phyloP scores from a whole-genome alignment of 2,888 invertebrate genomes.

The Pammene fasciana region DNA sequence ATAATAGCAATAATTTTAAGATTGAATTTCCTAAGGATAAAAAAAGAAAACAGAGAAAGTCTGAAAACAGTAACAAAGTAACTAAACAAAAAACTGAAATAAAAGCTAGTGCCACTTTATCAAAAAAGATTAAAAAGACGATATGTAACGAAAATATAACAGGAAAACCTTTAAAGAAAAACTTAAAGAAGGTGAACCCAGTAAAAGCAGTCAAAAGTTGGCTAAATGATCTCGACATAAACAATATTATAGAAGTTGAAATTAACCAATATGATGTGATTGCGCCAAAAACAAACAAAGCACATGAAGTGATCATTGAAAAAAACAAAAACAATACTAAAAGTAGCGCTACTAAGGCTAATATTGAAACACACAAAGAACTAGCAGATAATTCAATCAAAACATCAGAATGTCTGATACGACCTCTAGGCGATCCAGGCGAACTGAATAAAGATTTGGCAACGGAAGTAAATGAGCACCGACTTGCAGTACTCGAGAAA shows the following conservation, averaged over 20 bases:
- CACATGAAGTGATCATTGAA: not conserved
- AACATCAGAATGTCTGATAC: not conserved
- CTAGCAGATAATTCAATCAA: not conserved
- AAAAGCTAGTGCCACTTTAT: conserved; percentile 43
- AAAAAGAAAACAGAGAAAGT: conserved; percentile 17
- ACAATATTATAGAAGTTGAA: conserved; percentile 45
- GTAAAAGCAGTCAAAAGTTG: conserved; percentile 66
- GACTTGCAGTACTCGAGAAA: not conserved
- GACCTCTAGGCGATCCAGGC: not conserved
- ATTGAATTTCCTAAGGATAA: conserved; percentile 28
- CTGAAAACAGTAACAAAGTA: conserved; percentile 33
- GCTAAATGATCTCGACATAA: conserved; percentile 57
- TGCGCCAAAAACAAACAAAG: not conserved
- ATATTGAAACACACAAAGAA: not conserved
- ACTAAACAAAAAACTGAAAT: conserved; percentile 47
- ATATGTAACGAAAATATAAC: conserved; percentile 24
- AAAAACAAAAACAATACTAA: not conserved
- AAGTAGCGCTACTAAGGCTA: not conserved
- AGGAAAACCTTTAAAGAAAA: conserved; percentile 47
- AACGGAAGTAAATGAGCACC: not conserved
- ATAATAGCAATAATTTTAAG: not conserved
- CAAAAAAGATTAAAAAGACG: conserved; percentile 53
- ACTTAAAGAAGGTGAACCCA: conserved; percentile 61
- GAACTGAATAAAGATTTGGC: not conserved
- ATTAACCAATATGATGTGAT: not conserved